Evolutionary conservation across 2,797 vertebrate genomes (phyloP), one percentile per base, ranked within the genome.

Genomic region (Poeciliopsis turneri): DNA sequence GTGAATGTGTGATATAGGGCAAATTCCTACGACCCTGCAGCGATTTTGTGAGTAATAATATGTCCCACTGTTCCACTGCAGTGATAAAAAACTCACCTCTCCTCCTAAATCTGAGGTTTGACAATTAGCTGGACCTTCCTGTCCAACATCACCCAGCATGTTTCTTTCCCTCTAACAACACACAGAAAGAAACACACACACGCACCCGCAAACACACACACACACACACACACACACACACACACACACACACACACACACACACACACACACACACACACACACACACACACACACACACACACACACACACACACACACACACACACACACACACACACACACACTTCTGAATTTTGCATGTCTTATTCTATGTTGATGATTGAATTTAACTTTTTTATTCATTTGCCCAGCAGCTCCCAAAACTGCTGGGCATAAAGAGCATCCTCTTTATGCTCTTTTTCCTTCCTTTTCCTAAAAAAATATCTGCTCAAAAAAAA

Each of bases 1-100:
- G 79, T 23, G n/a, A 28, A 18, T 76, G 59, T 80, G 84, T 84
- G 85, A 39, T 39, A 2, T 57, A 5, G 53, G 11, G 28, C 11
- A 57, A 13, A 28, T 57, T 57, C n/a, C 11, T n/a, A 2, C 1
- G 11, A 28, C 25, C 1, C 11, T n/a, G 10, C 53, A 57, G 53
- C 25, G 11, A 57, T 28, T 57, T 57, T 13, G 4, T 4, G 53
- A n/a, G 11, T 57, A 13, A 57, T 28, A 28, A 57, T 57, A 28
- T 57, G 53, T 11, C 25, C 53, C 25, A 55, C 25, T 55, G 25
- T 55, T 25, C 2, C 53, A 55, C 25, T 3, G 53, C 9, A 55
- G 25, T 57, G 25, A 57, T 57, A 28, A 28, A 57, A 55, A 4
- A 11, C 53, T 28, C 25, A 28, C 9, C 11, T 1, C 0, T n/a